Base-by-base conservation (phyloP, 2,888 invertebrate species). In the Luperina nickerlii region DNA sequence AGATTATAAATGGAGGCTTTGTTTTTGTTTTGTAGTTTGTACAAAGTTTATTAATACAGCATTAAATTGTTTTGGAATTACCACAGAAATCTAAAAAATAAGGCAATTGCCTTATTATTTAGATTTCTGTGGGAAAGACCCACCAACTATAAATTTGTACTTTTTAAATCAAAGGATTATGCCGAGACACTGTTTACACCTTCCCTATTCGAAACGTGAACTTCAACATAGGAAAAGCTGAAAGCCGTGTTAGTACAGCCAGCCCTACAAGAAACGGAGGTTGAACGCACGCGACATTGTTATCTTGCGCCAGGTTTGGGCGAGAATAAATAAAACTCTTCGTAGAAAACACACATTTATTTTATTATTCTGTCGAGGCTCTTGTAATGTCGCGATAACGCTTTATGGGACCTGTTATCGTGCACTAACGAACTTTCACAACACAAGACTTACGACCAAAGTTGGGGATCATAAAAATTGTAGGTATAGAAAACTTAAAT, bases 261-360 rank as follows among this genome's bases (percentile, higher is more conserved):
- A 80, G 82, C 91, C 92, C 91, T 91, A 85, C 13, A 63, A 81
- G 71, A 78, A 60, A 72, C 76, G 74, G 92, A 92, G 92, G 93
- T 94, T 93, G 95, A 94, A 95, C 93, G 95, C 93, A 95, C 95
- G 94, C 93, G 94, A 94, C 96, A 96, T 96, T 96, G 96, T 97
- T 96, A 96, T 96, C 96, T 95, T 92, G 90, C 71, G 89, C 92
- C 93, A 93, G 93, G 93, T 95, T 95, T 94, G 93, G 95, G 93
- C 93, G 93, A 95, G 95, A 95, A 96, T 94, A 96, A 96, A 96
- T 96, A 95, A 95, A 95, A 95, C 92, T 93, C 90, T 96, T 96
- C 96, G 94, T 95, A 96, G 96, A 96, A 96, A 95, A 94, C 90
- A 89, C 92, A 94, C 94, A 95, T 96, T 95, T 95, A 95, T 95